Evolutionary conservation across 2,797 vertebrate species (phyloP).

Genomic region (Acanthiza pusilla): DNA sequence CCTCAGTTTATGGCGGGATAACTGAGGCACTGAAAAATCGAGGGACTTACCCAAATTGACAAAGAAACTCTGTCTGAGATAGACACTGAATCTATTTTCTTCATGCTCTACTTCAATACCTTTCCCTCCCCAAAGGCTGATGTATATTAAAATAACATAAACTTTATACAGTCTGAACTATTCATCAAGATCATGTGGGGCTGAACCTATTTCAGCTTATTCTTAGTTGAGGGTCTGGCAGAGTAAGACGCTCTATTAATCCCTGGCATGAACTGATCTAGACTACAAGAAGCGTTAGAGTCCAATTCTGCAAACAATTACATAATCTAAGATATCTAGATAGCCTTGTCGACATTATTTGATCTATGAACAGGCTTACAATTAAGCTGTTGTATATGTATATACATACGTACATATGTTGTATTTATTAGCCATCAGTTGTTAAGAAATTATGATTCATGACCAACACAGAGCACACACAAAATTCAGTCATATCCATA

Average conservation of each 20-base stretch:
- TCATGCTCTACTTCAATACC: slow-evolving; percentile 1
- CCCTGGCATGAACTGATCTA: background rate
- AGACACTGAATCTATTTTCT: slow-evolving; percentile 17
- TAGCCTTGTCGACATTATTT: background rate
- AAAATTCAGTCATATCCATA: background rate
- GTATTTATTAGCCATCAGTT: background rate
- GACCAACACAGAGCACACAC: background rate
- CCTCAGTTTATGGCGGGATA: slow-evolving; percentile 37
- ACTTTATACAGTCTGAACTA: background rate
- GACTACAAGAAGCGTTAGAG: background rate
- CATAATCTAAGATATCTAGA: background rate
- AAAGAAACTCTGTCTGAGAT: slow-evolving; percentile 14
- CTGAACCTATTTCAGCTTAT: background rate
- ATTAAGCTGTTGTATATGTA: too few species aligned
- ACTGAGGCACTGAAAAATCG: slow-evolving; percentile 48
- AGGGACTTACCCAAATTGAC: slow-evolving; percentile 38
- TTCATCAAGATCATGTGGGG: background rate
- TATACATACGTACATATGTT: background rate
- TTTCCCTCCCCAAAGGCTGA: slow-evolving; percentile 15
- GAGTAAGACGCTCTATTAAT: background rate
- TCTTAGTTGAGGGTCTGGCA: background rate
- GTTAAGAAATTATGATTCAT: background rate
- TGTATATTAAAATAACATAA: slow-evolving; percentile 31
- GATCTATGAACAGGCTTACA: background rate
- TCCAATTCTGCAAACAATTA: background rate